These are phyloP conservation scores for Peromyscus aztecus DNA, from an alignment of 2,797 vertebrate species.

Conservation along the genomic window DNA sequence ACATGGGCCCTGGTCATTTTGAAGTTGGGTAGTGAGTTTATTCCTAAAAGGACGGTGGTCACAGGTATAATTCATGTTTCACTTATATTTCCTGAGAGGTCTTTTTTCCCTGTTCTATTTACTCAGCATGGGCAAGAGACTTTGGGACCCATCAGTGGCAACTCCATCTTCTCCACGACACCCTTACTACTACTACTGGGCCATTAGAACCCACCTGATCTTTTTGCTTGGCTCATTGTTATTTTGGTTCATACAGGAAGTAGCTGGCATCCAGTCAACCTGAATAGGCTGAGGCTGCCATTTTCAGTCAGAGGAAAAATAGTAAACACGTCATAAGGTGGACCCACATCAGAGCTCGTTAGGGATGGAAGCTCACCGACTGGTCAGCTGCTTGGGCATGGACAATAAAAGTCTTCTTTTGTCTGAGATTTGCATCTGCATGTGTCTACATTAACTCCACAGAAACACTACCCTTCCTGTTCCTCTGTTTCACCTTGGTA, in stretches of 20 bases:
- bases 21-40: constrained; percentile 67
- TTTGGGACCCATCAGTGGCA: background rate
- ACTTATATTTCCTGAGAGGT: constrained; percentile 9
- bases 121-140: background rate
- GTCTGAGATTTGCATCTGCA: constrained; percentile 11
- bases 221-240: constrained; percentile 50
- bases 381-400: background rate
- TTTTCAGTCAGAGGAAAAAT: constrained; percentile 59
- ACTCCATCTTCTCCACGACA: background rate
- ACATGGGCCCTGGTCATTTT: constrained; percentile 67
- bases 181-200: background rate
- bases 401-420: constrained; percentile 4
- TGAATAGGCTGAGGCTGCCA: constrained; percentile 18
- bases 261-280: constrained; percentile 24
- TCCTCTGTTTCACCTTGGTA: background rate
- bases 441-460: constrained; percentile 3
- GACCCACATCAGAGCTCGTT: constrained; percentile 30
- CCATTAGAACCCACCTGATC: background rate
- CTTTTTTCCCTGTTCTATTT: background rate
- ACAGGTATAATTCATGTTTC: background rate
- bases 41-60: constrained; percentile 75
- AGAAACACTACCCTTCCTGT: background rate
- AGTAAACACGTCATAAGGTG: constrained; percentile 59
- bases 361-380: background rate
- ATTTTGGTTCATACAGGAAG: constrained; percentile 68